phyloP scores from a whole-genome alignment of 2,797 vertebrate species.

The Sebastes minor region DNA sequence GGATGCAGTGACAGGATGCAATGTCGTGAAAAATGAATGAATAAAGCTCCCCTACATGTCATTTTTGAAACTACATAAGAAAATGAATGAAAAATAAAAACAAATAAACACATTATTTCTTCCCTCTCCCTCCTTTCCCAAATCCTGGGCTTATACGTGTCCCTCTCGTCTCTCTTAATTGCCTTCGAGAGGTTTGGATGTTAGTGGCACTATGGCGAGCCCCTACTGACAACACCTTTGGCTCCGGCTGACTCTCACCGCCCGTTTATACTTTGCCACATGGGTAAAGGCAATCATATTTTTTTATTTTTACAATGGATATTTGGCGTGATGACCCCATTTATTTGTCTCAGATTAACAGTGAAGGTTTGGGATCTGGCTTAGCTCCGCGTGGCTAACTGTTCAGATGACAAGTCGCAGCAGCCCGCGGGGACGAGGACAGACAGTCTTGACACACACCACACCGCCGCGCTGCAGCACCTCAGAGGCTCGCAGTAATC shows the following conservation, averaged over 20 bases:
- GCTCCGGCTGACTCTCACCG: background rate
- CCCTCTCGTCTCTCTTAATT: background rate
- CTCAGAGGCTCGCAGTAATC: slow-evolving; percentile 71
- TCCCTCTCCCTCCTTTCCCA: background rate
- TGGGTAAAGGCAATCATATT: background rate
- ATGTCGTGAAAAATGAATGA: no score
- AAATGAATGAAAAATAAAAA: background rate
- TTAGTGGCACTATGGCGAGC: background rate
- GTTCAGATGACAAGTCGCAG: slow-evolving; percentile 60
- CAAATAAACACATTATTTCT: background rate
- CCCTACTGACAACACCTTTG: background rate
- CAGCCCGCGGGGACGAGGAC: slow-evolving; percentile 52
- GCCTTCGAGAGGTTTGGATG: background rate
- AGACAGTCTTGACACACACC: slow-evolving; percentile 71
- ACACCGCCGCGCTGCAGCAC: slow-evolving; percentile 57
- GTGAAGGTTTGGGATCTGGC: slow-evolving; percentile 46
- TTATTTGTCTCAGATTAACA: slow-evolving; percentile 45
- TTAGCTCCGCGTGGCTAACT: slow-evolving; percentile 49
- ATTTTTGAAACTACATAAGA: no score
- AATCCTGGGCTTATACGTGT: background rate
- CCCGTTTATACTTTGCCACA: background rate
- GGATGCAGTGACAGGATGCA: no score
- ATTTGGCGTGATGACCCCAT: slow-evolving; percentile 27
- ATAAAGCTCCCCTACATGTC: no score
- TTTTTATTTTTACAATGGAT: slow-evolving; percentile 4